These are phyloP conservation scores for Cecropterus lyciades DNA, from an alignment of 1,140 invertebrate species.

Conservation along the genomic window DNA sequence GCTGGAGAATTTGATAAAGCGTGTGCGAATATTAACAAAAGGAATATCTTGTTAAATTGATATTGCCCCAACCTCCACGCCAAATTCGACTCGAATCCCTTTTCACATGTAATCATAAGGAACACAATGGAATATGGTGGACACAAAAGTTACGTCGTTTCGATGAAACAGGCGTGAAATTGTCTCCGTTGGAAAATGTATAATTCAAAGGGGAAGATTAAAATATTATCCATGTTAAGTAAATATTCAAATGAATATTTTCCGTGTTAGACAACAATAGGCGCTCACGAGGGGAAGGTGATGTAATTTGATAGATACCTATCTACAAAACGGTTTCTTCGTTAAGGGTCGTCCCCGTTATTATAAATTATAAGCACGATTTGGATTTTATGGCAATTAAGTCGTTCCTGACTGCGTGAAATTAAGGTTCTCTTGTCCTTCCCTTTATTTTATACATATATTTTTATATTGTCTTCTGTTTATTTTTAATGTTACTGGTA, in stretches of 20 bases:
- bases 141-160: constrained; percentile 60
- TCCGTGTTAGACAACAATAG: constrained; percentile 83
- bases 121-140: constrained; percentile 52
- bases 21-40: constrained; percentile 85
- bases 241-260: constrained; percentile 86
- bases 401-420: constrained; percentile 12
- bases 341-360: constrained; percentile 74
- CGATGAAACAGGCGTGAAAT: constrained; percentile 75
- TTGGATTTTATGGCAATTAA: constrained; percentile 75
- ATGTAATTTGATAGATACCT: constrained; percentile 81
- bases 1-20: constrained; percentile 84
- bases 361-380: constrained; percentile 81
- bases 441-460: not conserved
- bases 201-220: constrained; percentile 85
- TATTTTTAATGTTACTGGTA: not conserved
- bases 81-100: constrained; percentile 55
- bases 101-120: constrained; percentile 28
- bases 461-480: not conserved
- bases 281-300: constrained; percentile 60
- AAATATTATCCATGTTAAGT: constrained; percentile 86
- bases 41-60: constrained; percentile 85
- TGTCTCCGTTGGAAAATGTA: constrained; percentile 83
- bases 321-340: constrained; percentile 81
- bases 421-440: constrained; percentile 1
- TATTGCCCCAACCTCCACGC: constrained; percentile 60